phyloP scores from a whole-genome alignment of 2,888 invertebrate species.

The Octodonta nipae region DNA sequence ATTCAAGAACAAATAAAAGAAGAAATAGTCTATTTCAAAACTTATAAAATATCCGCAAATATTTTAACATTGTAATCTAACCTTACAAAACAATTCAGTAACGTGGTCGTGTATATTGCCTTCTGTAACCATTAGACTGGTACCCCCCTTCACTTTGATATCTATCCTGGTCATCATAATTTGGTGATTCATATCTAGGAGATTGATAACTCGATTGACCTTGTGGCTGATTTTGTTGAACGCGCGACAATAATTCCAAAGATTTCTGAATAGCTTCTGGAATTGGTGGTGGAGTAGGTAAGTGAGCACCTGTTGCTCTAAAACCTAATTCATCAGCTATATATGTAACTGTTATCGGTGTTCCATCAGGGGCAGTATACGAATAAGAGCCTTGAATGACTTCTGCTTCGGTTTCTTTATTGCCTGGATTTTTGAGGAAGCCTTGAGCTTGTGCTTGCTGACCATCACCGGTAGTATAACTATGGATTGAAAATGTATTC shows the following conservation, averaged over 20 bases:
- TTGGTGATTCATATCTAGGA: too few species aligned
- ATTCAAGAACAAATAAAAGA: too few species aligned
- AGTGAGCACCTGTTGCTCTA: conserved; percentile 58
- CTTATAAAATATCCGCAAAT: too few species aligned
- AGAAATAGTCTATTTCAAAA: too few species aligned
- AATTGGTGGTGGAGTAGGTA: conserved; percentile 63
- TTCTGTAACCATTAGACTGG: too few species aligned
- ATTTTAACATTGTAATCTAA: too few species aligned
- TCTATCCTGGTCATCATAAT: too few species aligned
- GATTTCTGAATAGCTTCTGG: conserved; percentile 56
- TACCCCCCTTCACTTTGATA: too few species aligned
- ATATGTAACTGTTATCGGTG: conserved; percentile 46
- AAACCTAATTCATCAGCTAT: conserved; percentile 70
- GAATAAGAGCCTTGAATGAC: conserved; percentile 65
- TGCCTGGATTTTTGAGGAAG: conserved; percentile 56
- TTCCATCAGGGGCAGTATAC: conserved; percentile 60
- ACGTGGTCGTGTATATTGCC: too few species aligned
- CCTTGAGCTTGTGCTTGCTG: conserved; percentile 67
- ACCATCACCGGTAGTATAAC: conserved; percentile 64
- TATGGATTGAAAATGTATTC: conserved; percentile 24
- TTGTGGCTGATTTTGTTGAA: conserved; percentile 18
- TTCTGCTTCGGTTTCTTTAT: conserved; percentile 55
- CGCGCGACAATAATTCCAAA: conserved; percentile 27
- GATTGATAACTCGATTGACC: conserved; percentile 17
- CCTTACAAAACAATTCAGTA: too few species aligned